Evolutionary conservation across 2,113 vertebrate species (phyloP), one percentile per base, ranked within the genome.

Genomic region (Charina bottae): DNA sequence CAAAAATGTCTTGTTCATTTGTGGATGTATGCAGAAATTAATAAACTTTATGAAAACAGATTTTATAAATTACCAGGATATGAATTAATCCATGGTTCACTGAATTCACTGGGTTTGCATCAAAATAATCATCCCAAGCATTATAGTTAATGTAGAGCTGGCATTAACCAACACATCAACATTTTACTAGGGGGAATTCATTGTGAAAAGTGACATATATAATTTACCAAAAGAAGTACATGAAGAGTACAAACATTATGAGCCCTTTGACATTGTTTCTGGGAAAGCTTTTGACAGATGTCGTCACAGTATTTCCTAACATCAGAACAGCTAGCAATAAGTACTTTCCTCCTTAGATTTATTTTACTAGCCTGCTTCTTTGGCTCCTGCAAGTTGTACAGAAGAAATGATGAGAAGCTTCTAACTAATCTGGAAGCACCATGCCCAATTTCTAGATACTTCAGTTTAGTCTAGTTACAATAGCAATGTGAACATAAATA

Each of bases 261-360:
- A 10, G 3, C 13, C 94, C 94, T 91, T 83, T 91, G 90, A 92
- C 1, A 0, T 23, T 84, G 0, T 88, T 96, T 93, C 64, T 53
- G n/a, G 3, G 0, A 64, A 8, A 85, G 92, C 1, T 83, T 93
- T 88, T 96, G 88, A 90, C 92, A 96, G 0, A 0, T 95, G 62
- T 90, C 8, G 46, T 2, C 0, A 85, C 53, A 83, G 9, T 87
- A 90, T 94, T 94, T 95, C 93, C 90, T 92, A 94, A n/a, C 59
- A 92, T 94, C 62, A 92, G 88, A 96, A 88, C 68, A 95, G 56
- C n/a, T 91, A 89, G 90, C 88, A 95, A 94, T 95, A 95, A 96
- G 96, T 93, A 94, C 90, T 86, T 96, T 94, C 92, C 90, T 46
- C 89, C 93, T 95, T 91, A 92, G 83, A 78, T 96, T 95, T 33